These are phyloP conservation scores for Tetheella fluctuosa DNA, from an alignment of 2,888 invertebrate genomes.

Conservation along the genomic window DNA sequence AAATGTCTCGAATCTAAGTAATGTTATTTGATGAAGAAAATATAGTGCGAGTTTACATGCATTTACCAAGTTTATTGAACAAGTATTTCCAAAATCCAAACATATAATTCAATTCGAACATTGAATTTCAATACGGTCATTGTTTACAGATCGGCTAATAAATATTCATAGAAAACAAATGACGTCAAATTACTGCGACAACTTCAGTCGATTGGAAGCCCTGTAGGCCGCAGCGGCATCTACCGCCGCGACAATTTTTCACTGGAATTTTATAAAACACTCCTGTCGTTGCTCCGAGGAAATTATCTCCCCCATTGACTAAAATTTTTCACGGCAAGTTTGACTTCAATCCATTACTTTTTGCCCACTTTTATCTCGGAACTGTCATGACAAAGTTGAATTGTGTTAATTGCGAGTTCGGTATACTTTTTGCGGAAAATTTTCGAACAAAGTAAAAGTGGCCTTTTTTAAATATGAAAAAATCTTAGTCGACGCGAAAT, in stretches of 20 bases:
- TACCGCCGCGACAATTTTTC: slow-evolving; percentile 61
- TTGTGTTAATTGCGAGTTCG: slow-evolving; percentile 73
- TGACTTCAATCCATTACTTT: slow-evolving; percentile 81
- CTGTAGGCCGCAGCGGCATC: slow-evolving; percentile 39
- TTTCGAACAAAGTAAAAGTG: slow-evolving; percentile 51
- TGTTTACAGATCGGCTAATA: slow-evolving; percentile 71
- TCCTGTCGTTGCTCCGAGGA: slow-evolving; percentile 62
- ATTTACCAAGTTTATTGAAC: slow-evolving; percentile 40
- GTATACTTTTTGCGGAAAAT: slow-evolving; percentile 60
- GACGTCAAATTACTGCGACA: slow-evolving; percentile 63
- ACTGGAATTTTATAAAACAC: slow-evolving; percentile 74
- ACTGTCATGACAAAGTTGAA: slow-evolving; percentile 68
- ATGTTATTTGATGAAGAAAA: not conserved
- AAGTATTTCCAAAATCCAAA: slow-evolving; percentile 43
- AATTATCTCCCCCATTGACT: slow-evolving; percentile 81
- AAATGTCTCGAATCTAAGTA: not conserved
- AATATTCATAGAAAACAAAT: slow-evolving; percentile 79
- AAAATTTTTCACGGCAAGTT: slow-evolving; percentile 80
- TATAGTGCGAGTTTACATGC: slow-evolving; percentile 26
- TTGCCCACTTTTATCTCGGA: slow-evolving; percentile 73
- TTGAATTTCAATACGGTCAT: slow-evolving; percentile 63
- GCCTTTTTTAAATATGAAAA: slow-evolving; percentile 45
- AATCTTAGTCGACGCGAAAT: slow-evolving; percentile 37
- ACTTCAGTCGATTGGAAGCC: slow-evolving; percentile 55
- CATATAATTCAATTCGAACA: slow-evolving; percentile 53